These are phyloP conservation scores for Rhea americana DNA, from an alignment of 2,113 vertebrate genomes.

Conservation along the genomic window DNA sequence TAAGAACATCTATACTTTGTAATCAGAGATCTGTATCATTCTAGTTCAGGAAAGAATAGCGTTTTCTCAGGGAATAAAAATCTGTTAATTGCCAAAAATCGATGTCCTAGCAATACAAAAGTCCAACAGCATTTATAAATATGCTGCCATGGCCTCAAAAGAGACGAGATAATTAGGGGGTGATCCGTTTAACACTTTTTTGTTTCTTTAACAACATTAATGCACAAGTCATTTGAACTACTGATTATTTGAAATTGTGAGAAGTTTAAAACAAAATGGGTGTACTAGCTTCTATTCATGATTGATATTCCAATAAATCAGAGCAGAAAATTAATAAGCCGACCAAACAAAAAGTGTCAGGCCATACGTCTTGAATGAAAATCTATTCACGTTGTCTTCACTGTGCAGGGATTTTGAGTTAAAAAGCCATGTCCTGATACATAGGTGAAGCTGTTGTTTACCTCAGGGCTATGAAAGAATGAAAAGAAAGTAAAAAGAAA, in stretches of 20 bases:
- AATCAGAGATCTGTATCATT: neutral
- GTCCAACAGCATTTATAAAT: conserved; percentile 10
- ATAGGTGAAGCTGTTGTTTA: neutral
- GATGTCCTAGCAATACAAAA: neutral
- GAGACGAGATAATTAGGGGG: neutral
- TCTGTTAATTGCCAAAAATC: conserved; percentile 23
- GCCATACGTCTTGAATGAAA: neutral
- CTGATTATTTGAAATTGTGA: neutral
- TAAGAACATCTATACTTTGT: neutral
- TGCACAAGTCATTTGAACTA: neutral
- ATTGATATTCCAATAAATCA: neutral
- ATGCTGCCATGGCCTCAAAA: neutral
- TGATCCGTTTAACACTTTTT: conserved; percentile 16
- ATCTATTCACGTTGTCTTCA: neutral
- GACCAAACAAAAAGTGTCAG: neutral
- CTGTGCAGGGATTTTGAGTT: neutral
- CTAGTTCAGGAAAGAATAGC: neutral
- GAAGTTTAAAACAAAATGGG: conserved; percentile 19
- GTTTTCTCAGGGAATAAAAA: neutral
- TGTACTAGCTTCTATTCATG: neutral
- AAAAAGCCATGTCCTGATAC: neutral
- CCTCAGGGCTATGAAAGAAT: neutral
- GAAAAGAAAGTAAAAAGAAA: conserved; percentile 25
- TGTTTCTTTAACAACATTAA: neutral
- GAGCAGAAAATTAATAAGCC: neutral